phyloP scores from a whole-genome alignment of 2,888 invertebrate genomes.

The Pardosa pseudoannulata region DNA sequence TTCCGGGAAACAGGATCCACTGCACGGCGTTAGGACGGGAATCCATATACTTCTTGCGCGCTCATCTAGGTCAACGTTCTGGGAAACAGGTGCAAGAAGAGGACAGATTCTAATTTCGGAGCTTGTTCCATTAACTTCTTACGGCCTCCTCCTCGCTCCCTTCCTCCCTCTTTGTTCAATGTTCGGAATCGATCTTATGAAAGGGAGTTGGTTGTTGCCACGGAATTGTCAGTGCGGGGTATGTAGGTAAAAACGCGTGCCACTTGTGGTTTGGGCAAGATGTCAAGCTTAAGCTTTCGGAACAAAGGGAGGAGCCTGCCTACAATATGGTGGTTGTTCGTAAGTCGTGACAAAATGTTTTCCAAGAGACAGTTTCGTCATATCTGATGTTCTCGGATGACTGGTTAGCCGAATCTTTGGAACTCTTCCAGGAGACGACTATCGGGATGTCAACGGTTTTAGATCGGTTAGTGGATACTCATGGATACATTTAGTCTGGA shows the following conservation, averaged over 20 bases:
- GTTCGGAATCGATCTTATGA: neutral
- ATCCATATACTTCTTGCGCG: constrained; percentile 17
- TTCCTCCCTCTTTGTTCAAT: neutral
- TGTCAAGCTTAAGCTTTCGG: neutral
- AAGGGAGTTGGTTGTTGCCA: neutral
- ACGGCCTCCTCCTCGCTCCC: constrained; percentile 13
- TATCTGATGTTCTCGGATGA: too few species aligned
- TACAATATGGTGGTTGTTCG: neutral
- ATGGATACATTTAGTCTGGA: too few species aligned
- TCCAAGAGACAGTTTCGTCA: too few species aligned
- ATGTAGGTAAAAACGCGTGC: neutral
- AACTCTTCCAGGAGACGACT: too few species aligned
- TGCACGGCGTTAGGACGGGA: neutral
- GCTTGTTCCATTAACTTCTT: constrained; percentile 22
- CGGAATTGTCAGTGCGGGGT: neutral
- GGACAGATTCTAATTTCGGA: constrained; percentile 45
- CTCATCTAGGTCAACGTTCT: constrained; percentile 65
- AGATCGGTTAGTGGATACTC: too few species aligned
- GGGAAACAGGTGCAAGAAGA: constrained; percentile 47
- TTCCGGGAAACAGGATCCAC: neutral
- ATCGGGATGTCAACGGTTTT: too few species aligned
- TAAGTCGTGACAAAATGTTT: neutral
- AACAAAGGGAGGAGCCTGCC: neutral
- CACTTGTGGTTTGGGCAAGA: neutral
- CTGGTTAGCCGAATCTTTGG: too few species aligned